Evolutionary conservation across 2,888 invertebrate species (phyloP), one percentile per base, ranked within the genome.

Genomic region (Ethmia dodecea): DNA sequence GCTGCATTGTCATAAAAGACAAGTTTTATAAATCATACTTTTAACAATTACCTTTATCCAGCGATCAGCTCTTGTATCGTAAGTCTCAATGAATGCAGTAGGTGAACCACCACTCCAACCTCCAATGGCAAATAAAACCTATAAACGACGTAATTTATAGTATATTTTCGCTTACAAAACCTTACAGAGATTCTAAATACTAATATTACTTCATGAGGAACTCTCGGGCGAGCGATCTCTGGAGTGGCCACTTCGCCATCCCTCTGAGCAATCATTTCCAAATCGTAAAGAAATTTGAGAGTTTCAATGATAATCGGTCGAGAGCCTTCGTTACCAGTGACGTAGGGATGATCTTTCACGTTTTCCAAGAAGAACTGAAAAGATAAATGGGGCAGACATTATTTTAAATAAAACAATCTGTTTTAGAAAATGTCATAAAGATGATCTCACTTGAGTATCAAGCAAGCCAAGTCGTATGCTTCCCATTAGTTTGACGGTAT

Each of bases 261-360:
- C 62, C 93, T 81, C 57, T 89, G 87, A 86, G 92, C 62, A 43
- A 95, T 94, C 90, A 95, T 94, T 79, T 97, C 96, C 60, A 97
- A 86, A 68, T 97, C 96, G 76, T 96, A 96, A 29, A 97, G 88
- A 71, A 97, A 97, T 65, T 94, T 94, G 24, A 97, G 80, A 0
- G 97, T 96, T 70, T 97, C 96, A 20, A 97, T 95, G 43, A 97
- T 93, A 45, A 97, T 90, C 0, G 96, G 96, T 10, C 94, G 90
- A 49, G 96, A 95, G 6, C 91, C 91, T 45, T 95, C 94, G 60
- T 94, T 93, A 32, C 92, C 92, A 8, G 90, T 89, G 0, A 98
- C 95, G 69, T 94, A 96, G 0, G 92, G 92, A 69, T 97, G 95
- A 45, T 94, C 93, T 69, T 95, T 95, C 0, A 96, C 95, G 61